Evolutionary conservation across 2,888 invertebrate species (phyloP).

Genomic region (Cartodere bifasciata): DNA sequence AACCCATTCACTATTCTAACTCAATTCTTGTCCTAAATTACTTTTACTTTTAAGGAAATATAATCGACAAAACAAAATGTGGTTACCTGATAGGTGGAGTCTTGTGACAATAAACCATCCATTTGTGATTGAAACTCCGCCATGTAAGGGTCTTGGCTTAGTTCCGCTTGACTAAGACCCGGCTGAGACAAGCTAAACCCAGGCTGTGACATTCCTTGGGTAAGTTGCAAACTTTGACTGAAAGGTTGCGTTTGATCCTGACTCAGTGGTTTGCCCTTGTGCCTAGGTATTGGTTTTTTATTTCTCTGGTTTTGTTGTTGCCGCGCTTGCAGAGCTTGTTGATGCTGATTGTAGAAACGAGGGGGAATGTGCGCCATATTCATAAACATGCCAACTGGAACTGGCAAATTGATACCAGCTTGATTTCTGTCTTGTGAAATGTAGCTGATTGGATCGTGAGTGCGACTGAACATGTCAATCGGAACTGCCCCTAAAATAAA

Average conservation of each 20-base stretch:
- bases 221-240: conserved; percentile 56
- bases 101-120: conserved; percentile 89
- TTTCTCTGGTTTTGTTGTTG: conserved; percentile 11
- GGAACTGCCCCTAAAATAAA: conserved; percentile 31
- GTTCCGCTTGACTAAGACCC: conserved; percentile 58
- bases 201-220: conserved; percentile 67
- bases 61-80: too few relatives aligned
- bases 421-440: conserved; percentile 77
- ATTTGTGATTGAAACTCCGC: conserved; percentile 86
- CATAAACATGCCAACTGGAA: conserved; percentile 90
- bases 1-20: too few relatives aligned
- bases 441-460: conserved; percentile 85
- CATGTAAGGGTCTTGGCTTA: conserved; percentile 71
- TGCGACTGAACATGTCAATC: conserved; percentile 52
- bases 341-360: conserved; percentile 62
- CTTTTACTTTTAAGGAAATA: neutral
- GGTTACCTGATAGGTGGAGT: conserved; percentile 38
- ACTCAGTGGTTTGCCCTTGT: conserved; percentile 21
- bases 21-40: too few relatives aligned
- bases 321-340: conserved; percentile 46
- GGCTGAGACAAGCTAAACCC: conserved; percentile 57
- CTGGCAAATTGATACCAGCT: conserved; percentile 70
- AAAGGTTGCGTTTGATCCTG: conserved; percentile 38
- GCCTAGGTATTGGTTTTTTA: conserved; percentile 6
- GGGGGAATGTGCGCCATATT: conserved; percentile 73